Percentiles rank a stretch among this genome's conserved stretches.
phyloP scores from a whole-genome alignment of 2,113 vertebrate genomes.

The Mustelus asterias region DNA sequence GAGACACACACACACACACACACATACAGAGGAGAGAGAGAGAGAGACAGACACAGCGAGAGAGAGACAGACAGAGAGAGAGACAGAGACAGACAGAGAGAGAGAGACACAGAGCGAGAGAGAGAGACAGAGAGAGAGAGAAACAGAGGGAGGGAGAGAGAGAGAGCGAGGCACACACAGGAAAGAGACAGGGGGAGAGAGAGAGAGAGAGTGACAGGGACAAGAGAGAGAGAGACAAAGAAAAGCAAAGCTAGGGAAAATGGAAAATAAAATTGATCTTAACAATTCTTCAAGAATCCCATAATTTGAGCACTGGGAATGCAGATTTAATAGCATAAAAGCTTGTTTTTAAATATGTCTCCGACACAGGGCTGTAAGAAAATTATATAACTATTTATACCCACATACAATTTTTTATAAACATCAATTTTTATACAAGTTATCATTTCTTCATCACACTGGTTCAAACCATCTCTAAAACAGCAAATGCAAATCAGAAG shows the following conservation, averaged over 20 bases:
- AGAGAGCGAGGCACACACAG: background rate
- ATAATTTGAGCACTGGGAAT: constrained; percentile 18
- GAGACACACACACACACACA: background rate
- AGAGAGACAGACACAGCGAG: background rate
- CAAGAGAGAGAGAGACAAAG: background rate
- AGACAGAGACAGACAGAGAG: background rate
- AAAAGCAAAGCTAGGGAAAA: background rate
- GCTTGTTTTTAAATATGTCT: constrained; percentile 3
- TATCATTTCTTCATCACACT: background rate
- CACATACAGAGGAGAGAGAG: background rate
- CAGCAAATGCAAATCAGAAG: background rate
- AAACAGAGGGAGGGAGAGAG: background rate
- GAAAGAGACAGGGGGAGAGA: constrained; percentile 32
- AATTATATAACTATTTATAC: constrained; percentile 18
- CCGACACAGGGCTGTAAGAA: background rate
- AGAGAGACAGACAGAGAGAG: background rate
- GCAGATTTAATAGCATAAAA: constrained; percentile 20
- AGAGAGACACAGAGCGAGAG: background rate
- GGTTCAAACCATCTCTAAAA: background rate
- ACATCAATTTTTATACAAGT: constrained; percentile 13
- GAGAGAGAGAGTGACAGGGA: background rate
- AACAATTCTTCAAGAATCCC: constrained; percentile 18
- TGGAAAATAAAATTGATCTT: background rate
- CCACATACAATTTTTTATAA: background rate
- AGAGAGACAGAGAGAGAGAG: background rate